Evolutionary conservation across 2,113 vertebrate genomes (phyloP).

Genomic region (Brachypteracias leptosomus): DNA sequence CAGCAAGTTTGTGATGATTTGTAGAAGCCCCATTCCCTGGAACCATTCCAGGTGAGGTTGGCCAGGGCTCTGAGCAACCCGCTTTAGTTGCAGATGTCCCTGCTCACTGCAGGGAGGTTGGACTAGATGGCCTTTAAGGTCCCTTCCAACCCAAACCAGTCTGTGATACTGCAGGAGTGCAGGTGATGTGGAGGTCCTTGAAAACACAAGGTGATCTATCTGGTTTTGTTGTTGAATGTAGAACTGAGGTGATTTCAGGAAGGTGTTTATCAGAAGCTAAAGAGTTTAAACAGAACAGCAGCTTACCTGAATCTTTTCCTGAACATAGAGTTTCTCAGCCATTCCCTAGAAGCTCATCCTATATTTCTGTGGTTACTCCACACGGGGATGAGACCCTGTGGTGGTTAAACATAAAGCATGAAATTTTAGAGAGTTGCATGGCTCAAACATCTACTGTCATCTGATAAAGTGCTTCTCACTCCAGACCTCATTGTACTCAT

Average conservation of each 20-base stretch:
- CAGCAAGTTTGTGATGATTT: not conserved
- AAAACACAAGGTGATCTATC: not conserved
- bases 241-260: not conserved
- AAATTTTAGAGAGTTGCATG: rapidly evolving
- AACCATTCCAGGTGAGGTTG: too few relatives aligned
- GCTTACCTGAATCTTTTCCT: not conserved
- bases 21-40: too few relatives aligned
- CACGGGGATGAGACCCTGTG: not conserved
- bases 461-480: not conserved
- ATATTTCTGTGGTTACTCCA: not conserved
- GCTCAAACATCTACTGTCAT: not conserved
- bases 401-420: not conserved
- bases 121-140: too few relatives aligned
- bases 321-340: not conserved
- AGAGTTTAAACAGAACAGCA: not conserved
- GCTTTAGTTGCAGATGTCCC: too few relatives aligned
- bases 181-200: not conserved
- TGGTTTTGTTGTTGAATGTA: not conserved
- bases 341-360: not conserved
- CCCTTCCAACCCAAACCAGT: too few relatives aligned
- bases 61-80: too few relatives aligned
- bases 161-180: not conserved
- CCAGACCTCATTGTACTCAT: not conserved
- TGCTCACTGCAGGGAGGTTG: too few relatives aligned
- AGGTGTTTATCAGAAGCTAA: not conserved